phyloP scores from a whole-genome alignment of 2,888 invertebrate species.

The Drosophila nr. fundita region DNA sequence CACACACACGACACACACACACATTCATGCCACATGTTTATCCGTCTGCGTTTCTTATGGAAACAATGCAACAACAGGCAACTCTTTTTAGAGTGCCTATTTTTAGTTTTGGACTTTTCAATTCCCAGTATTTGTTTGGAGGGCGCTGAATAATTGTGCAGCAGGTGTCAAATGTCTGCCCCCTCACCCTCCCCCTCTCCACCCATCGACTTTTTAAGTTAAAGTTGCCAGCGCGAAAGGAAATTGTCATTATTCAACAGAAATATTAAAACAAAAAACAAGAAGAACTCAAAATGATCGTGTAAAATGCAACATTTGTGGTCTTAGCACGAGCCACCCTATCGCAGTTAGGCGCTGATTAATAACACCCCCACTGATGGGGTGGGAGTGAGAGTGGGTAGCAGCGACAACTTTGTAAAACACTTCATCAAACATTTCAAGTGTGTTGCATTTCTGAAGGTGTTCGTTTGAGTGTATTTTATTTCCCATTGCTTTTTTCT shows the following conservation, averaged over 20 bases:
- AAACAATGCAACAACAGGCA: constrained; percentile 60
- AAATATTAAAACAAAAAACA: constrained; percentile 57
- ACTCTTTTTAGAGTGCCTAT: constrained; percentile 63
- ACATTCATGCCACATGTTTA: constrained; percentile 57
- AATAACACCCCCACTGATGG: constrained; percentile 46
- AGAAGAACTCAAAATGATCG: constrained; percentile 54
- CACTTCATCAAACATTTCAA: constrained; percentile 76
- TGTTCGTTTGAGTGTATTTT: constrained; percentile 26
- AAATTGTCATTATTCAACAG: constrained; percentile 70
- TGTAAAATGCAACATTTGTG: constrained; percentile 72
- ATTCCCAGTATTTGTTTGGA: constrained; percentile 60
- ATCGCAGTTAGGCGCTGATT: constrained; percentile 59
- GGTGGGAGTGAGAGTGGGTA: constrained; percentile 23
- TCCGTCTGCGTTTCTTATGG: constrained; percentile 47
- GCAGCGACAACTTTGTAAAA: constrained; percentile 72
- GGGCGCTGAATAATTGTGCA: constrained; percentile 75
- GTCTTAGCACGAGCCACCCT: constrained; percentile 65
- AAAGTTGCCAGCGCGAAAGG: constrained; percentile 29
- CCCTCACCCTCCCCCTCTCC: background rate
- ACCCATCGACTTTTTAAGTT: constrained; percentile 1
- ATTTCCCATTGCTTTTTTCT: constrained; percentile 10
- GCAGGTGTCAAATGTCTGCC: constrained; percentile 77
- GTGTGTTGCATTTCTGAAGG: constrained; percentile 38
- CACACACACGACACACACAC: background rate
- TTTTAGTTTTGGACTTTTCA: constrained; percentile 48